Percentiles rank a stretch among this genome's conserved stretches.
Conservation (phyloP, 2,888 invertebrate species). For the Tenthredo notha region DNA sequence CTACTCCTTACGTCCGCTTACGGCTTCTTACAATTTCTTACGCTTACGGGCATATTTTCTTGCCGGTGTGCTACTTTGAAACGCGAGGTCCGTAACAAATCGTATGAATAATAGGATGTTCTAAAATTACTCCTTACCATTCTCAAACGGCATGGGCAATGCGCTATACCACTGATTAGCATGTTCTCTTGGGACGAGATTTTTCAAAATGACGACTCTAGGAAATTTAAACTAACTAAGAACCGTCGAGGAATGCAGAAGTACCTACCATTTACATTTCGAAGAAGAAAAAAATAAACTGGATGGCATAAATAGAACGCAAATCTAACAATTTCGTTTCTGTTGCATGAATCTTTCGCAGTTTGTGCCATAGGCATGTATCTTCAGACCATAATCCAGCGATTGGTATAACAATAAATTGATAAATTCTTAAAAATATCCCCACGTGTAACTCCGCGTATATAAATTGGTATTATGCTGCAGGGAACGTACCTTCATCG, state of each 20-base stretch:
- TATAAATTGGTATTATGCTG: background rate
- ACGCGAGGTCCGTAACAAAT: constrained; percentile 35
- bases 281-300: background rate
- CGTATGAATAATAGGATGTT: constrained; percentile 43
- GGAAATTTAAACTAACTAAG: background rate
- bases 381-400: background rate
- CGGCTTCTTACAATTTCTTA: constrained; percentile 46
- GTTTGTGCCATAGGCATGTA: background rate
- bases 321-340: background rate
- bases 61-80: constrained; percentile 45
- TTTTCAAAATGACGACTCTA: constrained; percentile 6
- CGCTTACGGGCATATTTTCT: constrained; percentile 32
- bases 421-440: background rate
- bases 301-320: background rate
- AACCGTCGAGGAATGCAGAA: background rate
- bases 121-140: constrained; percentile 33
- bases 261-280: background rate
- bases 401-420: constrained; percentile 12
- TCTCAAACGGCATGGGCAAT: background rate
- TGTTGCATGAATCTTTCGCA: background rate
- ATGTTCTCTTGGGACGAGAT: constrained; percentile 29
- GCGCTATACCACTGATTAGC: constrained; percentile 18
- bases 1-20: constrained; percentile 33
- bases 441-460: background rate
- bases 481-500: background rate